Base-by-base conservation (phyloP, 1,140 invertebrate genomes). In the Centruroides sculpturatus region DNA sequence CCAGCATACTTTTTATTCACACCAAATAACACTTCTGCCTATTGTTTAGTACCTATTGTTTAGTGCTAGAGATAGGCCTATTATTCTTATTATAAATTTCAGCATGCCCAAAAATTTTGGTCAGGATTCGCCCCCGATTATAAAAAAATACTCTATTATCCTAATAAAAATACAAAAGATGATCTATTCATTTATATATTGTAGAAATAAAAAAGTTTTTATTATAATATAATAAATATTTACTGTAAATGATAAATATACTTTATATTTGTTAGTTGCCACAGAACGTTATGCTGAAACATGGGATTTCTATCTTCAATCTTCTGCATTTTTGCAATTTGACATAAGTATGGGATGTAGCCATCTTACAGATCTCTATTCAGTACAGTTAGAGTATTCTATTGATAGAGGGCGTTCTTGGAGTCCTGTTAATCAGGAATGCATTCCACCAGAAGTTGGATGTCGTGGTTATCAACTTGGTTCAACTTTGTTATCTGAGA, bases 241-340 rank as follows among this genome's bases (percentile, higher is more conserved):
- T 23, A 23, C 23, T 23, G 23, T 23, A 23, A 23, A 23, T 23
- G 23, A 2, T 49, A 11, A 11, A 49, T 49, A 23, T 23, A 23
- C 23, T 54, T 34, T 35, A 35, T 4, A 35, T 55, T 13, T 55
- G 11, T 53, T 59, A 47, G 48, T 53, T 60, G 62, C 56, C 49
- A 59, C 60, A 60, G 59, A 64, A 34, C 63, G 71, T 54, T 75
- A 71, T 66, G 75, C 74, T 23, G 75, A 76, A 62, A 77, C 75
- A 0, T 76, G 75, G 73, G 76, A 77, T 60, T 74, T 73, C 57
- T 66, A 72, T 49, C 70, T 75, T 13, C 72, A 69, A 12, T 69
- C 71, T 6, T 71, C 75, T 8, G 73, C 72, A 8, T 75, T 77
- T 57, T 66, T 77, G 0, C 76, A 78, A 65, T 77, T 77, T 68